Evolutionary conservation across 2,113 vertebrate genomes (phyloP).

Genomic region (Oreochromis niloticus): DNA sequence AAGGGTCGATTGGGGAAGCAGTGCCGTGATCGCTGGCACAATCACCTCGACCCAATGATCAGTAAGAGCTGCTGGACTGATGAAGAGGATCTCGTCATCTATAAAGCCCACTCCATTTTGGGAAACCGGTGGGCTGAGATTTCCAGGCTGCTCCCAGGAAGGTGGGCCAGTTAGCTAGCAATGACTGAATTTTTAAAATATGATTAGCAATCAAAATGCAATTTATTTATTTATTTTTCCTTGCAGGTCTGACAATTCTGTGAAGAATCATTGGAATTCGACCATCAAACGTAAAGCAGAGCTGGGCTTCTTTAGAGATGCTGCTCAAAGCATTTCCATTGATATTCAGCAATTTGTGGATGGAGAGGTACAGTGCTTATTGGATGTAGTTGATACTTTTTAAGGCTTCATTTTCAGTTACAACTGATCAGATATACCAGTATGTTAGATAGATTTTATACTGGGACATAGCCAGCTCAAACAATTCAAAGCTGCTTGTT

Average conservation of each 20-base stretch:
- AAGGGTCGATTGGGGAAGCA: conserved; percentile 88
- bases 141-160: conserved; percentile 89
- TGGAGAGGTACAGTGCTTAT: conserved; percentile 59
- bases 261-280: conserved; percentile 93
- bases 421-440: not conserved
- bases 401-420: not conserved
- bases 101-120: conserved; percentile 84
- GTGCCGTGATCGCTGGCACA: conserved; percentile 91
- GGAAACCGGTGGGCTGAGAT: conserved; percentile 95
- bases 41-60: conserved; percentile 87
- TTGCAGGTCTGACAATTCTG: conserved; percentile 84
- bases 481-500: not conserved
- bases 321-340: conserved; percentile 57
- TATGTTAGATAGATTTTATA: not conserved
- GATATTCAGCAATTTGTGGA: conserved; percentile 70
- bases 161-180: conserved; percentile 58
- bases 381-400: not conserved
- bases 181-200: not conserved
- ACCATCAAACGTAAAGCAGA: conserved; percentile 84
- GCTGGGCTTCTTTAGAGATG: conserved; percentile 72
- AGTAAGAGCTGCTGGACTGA: conserved; percentile 88
- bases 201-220: not conserved
- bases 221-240: not conserved
- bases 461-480: not conserved
- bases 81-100: conserved; percentile 91